Conservation (phyloP, 1,140 invertebrate genomes). For the Battus philenor region DNA sequence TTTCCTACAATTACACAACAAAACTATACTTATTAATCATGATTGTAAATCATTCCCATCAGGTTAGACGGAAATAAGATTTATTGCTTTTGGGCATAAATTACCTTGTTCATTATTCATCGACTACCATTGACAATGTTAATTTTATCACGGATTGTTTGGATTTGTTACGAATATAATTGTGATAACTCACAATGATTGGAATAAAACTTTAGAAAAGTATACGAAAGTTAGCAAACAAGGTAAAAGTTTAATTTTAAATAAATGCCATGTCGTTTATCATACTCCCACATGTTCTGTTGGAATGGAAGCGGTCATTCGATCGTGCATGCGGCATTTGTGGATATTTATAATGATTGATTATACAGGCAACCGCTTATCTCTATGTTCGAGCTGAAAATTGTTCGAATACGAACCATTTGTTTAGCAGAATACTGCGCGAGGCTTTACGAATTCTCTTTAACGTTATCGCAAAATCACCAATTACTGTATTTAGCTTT, state of each 20-base stretch:
- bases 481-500: too few species aligned
- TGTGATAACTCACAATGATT: too few species aligned
- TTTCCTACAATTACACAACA: too few species aligned
- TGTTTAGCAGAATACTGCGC: background rate
- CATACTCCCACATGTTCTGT: too few species aligned
- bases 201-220: too few species aligned
- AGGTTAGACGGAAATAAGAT: conserved; percentile 9
- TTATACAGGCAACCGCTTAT: conserved; percentile 13
- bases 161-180: too few species aligned
- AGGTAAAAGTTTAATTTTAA: too few species aligned
- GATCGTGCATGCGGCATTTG: conserved; percentile 2
- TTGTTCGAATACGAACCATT: conserved; percentile 2
- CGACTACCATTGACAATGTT: conserved; percentile 4
- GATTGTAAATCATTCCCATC: conserved; percentile 8
- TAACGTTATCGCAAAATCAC: too few species aligned
- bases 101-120: conserved; percentile 11
- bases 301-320: background rate
- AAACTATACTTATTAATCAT: conserved; percentile 7
- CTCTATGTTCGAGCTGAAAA: conserved; percentile 3
- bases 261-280: too few species aligned
- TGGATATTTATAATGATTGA: conserved; percentile 15
- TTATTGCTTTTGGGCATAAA: conserved; percentile 11
- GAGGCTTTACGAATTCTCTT: too few species aligned
- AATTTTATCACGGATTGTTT: conserved; percentile 6
- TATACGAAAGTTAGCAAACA: too few species aligned